Conservation (phyloP, 2,113 vertebrate genomes). For the Megaceryle torquata region DNA sequence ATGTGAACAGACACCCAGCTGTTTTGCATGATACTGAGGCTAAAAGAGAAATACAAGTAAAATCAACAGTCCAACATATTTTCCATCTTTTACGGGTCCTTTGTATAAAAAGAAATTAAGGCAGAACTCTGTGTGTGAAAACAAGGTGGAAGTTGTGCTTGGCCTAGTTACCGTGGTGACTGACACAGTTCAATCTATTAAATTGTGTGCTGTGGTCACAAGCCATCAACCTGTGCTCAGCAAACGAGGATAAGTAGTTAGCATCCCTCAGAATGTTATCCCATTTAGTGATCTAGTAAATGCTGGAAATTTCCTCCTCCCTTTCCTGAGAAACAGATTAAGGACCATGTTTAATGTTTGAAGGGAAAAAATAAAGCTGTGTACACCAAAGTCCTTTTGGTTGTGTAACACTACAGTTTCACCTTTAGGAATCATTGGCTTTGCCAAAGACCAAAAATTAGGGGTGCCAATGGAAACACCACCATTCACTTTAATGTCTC, state of each 20-base stretch:
- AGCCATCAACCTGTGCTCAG: constrained; percentile 22
- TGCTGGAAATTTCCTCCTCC: not conserved
- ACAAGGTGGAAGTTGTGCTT: not conserved
- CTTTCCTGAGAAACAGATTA: not conserved
- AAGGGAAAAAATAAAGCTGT: not conserved
- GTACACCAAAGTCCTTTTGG: not conserved
- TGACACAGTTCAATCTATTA: constrained; percentile 60
- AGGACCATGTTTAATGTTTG: not conserved
- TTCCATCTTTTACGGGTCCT: not conserved
- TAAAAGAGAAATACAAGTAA: constrained; percentile 28
- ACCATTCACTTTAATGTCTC: not conserved
- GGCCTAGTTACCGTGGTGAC: constrained; percentile 45
- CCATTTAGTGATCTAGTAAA: not conserved
- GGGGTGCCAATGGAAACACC: not conserved
- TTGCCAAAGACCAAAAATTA: not conserved
- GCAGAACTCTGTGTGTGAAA: not conserved
- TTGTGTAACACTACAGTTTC: not conserved
- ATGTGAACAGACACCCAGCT: not conserved
- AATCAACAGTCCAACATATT: not conserved
- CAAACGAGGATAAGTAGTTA: not conserved
- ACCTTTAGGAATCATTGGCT: not conserved
- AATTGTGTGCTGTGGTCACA: constrained; percentile 51
- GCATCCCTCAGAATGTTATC: not conserved
- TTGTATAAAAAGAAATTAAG: constrained; percentile 31
- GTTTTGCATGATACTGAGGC: not conserved